Evolutionary conservation across 2,797 vertebrate genomes (phyloP).

Genomic region (Trachops cirrhosus): DNA sequence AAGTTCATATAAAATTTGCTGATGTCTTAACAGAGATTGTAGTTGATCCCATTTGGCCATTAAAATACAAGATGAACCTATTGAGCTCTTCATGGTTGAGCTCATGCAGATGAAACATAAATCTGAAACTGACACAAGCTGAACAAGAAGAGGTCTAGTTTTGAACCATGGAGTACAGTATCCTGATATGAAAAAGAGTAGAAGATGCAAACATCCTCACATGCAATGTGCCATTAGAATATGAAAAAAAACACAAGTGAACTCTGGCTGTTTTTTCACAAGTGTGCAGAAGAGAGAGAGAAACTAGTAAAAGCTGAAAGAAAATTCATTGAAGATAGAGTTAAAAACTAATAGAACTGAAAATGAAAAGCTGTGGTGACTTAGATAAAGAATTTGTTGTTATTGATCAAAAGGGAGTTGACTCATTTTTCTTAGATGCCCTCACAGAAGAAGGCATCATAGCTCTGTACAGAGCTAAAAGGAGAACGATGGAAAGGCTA

Average conservation of each 20-base stretch:
- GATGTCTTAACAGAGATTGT: slow-evolving; percentile 96
- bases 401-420: slow-evolving; percentile 98
- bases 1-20: slow-evolving; percentile 85
- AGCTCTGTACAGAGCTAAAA: slow-evolving; percentile 81
- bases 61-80: slow-evolving; percentile 88
- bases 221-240: slow-evolving; percentile 94
- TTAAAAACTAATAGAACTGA: slow-evolving; percentile 94
- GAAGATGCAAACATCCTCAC: slow-evolving; percentile 85
- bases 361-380: slow-evolving; percentile 90
- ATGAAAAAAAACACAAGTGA: slow-evolving; percentile 85
- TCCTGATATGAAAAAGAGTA: slow-evolving; percentile 90
- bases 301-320: slow-evolving; percentile 95
- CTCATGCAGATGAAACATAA: slow-evolving; percentile 96
- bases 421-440: slow-evolving; percentile 94
- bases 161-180: slow-evolving; percentile 90
- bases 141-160: slow-evolving; percentile 93
- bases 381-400: slow-evolving; percentile 94
- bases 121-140: too few species aligned
- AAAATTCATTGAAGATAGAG: slow-evolving; percentile 96
- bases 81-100: slow-evolving; percentile 94
- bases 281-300: slow-evolving; percentile 94
- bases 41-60: slow-evolving; percentile 91
- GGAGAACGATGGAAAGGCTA: slow-evolving; percentile 98
- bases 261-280: slow-evolving; percentile 98
- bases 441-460: slow-evolving; percentile 96